Evolutionary conservation across 2,797 vertebrate genomes (phyloP).

Genomic region (Oreochromis mossambicus): DNA sequence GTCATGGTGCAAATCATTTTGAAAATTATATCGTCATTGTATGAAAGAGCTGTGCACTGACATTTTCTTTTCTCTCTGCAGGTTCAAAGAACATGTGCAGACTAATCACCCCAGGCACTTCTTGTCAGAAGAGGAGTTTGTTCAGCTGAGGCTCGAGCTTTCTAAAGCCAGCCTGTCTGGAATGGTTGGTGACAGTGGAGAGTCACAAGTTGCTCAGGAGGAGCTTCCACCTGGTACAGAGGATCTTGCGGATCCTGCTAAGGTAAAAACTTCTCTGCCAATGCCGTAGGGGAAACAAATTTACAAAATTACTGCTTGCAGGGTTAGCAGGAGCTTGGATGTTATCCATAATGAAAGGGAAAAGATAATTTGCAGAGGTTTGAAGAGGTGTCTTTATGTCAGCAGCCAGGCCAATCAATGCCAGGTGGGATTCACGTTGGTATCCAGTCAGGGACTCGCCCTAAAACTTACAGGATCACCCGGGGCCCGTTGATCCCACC

Average conservation of each 20-base stretch:
- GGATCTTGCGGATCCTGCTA: constrained; percentile 94
- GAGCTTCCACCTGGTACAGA: constrained; percentile 89
- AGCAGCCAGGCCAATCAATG: constrained; percentile 77
- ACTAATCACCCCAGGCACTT: constrained; percentile 92
- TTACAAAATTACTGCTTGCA: constrained; percentile 32
- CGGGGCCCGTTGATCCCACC: constrained; percentile 67
- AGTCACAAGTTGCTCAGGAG: constrained; percentile 65
- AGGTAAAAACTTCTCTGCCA: constrained; percentile 72
- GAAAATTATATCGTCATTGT: neutral
- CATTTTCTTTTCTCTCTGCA: constrained; percentile 30
- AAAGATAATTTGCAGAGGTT: constrained; percentile 65
- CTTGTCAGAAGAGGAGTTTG: constrained; percentile 90
- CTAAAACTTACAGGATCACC: constrained; percentile 67
- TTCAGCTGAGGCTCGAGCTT: constrained; percentile 88
- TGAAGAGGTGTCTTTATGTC: constrained; percentile 81
- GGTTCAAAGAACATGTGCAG: constrained; percentile 97
- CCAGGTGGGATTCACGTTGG: constrained; percentile 75
- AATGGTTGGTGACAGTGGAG: constrained; percentile 78
- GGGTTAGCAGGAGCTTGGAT: constrained; percentile 59
- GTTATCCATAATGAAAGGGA: constrained; percentile 61
- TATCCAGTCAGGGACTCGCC: constrained; percentile 73
- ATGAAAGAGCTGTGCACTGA: neutral
- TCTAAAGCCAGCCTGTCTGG: constrained; percentile 77
- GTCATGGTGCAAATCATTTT: neutral
- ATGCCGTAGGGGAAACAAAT: neutral